These are phyloP conservation scores for Anadara kagoshimensis DNA, from an alignment of 1,140 invertebrate genomes.

Conservation along the genomic window DNA sequence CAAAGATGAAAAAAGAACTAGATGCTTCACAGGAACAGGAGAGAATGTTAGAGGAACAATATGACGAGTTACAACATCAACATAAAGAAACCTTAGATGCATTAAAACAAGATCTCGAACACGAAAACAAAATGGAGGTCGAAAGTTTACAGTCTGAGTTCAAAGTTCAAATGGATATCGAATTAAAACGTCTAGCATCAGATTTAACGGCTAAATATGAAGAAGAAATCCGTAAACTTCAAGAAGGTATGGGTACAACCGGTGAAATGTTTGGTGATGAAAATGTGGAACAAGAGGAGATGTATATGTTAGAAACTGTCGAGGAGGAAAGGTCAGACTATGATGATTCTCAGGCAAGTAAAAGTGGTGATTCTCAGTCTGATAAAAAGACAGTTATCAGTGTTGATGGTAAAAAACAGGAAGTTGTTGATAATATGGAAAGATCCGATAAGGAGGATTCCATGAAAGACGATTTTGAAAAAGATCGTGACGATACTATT, in stretches of 20 bases:
- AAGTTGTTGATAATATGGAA: not conserved
- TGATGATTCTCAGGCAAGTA: too few species aligned
- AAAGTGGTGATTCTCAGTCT: too few species aligned
- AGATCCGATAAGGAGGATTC: not conserved
- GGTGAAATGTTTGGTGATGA: not conserved
- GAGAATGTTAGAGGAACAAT: constrained; percentile 38
- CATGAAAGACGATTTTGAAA: not conserved
- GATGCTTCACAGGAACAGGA: constrained; percentile 42
- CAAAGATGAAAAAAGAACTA: constrained; percentile 43
- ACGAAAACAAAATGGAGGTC: constrained; percentile 53
- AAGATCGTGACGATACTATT: not conserved
- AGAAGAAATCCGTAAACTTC: constrained; percentile 43
- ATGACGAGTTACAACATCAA: constrained; percentile 21
- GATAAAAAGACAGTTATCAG: too few species aligned
- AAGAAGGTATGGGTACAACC: constrained; percentile 9
- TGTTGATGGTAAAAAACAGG: too few species aligned
- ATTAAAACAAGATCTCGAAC: constrained; percentile 50
- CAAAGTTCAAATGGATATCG: constrained; percentile 58
- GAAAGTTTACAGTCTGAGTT: constrained; percentile 61
- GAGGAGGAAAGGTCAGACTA: not conserved
- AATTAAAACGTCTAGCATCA: constrained; percentile 56
- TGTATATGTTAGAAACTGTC: not conserved
- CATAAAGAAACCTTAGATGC: constrained; percentile 1
- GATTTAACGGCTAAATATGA: constrained; percentile 43
- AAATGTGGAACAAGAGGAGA: constrained; percentile 9